Conservation (phyloP, 2,888 invertebrate genomes). For the Zygaena filipendulae region DNA sequence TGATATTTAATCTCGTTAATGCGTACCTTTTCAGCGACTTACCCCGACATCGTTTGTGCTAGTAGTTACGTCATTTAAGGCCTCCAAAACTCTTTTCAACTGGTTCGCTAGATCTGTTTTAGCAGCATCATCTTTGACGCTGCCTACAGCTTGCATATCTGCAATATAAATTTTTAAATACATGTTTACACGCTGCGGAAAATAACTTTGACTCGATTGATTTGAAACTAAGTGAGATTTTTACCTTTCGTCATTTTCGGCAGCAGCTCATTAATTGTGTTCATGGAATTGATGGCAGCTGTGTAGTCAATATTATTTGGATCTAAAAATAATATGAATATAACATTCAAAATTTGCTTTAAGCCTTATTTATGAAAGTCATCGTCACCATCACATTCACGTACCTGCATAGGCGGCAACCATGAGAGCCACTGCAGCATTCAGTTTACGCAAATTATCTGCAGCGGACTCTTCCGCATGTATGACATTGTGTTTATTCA, state of each 20-base stretch:
- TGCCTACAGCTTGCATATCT: constrained; percentile 85
- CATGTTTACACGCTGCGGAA: not conserved
- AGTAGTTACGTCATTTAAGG: no score
- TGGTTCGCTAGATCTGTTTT: constrained; percentile 86
- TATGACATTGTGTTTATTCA: constrained; percentile 19
- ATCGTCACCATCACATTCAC: no score
- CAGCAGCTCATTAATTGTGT: constrained; percentile 92
- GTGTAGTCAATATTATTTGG: constrained; percentile 85
- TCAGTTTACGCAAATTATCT: constrained; percentile 35
- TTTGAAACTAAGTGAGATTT: not conserved
- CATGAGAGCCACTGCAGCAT: constrained; percentile 41
- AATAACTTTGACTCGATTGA: not conserved
- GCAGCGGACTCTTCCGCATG: constrained; percentile 25
- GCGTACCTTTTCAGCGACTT: no score
- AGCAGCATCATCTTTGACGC: constrained; percentile 81
- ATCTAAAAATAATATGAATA: constrained; percentile 33
- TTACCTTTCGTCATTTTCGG: constrained; percentile 90
- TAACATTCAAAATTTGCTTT: no score
- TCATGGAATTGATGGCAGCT: constrained; percentile 93
- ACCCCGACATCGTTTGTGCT: no score
- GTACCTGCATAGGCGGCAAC: constrained; percentile 43
- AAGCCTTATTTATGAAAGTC: no score
- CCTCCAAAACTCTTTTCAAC: no score
- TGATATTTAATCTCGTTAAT: no score
- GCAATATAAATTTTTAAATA: constrained; percentile 5